A percentile compares a stretch with the other conserved stretches of the same genome.
Evolutionary conservation across 1,140 invertebrate species (phyloP).

Genomic region (Solenopsis invicta): DNA sequence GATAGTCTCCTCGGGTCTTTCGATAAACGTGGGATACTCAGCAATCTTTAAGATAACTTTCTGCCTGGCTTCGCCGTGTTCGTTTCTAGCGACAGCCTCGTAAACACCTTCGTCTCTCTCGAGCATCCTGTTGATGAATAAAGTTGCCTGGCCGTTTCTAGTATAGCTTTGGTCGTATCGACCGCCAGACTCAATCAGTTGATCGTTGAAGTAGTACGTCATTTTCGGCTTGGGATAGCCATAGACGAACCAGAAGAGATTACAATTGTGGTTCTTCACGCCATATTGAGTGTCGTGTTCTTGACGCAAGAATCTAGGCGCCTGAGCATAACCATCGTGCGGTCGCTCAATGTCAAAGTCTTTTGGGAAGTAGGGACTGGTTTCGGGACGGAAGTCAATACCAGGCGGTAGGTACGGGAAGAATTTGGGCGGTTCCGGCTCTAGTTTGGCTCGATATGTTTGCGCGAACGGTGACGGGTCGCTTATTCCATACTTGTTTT

Average conservation of each 20-base stretch:
- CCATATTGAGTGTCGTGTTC: slow-evolving; percentile 95
- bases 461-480: slow-evolving; percentile 96
- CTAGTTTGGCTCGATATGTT: slow-evolving; percentile 92
- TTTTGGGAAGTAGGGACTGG: slow-evolving; percentile 95
- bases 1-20: slow-evolving; percentile 93
- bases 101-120: slow-evolving; percentile 97
- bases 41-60: slow-evolving; percentile 94
- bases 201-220: slow-evolving; percentile 95
- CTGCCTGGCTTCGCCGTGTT: slow-evolving; percentile 96
- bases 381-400: slow-evolving; percentile 95
- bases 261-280: slow-evolving; percentile 94
- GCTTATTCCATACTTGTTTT: slow-evolving; percentile 98
- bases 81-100: slow-evolving; percentile 97
- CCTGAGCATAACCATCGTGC: slow-evolving; percentile 93
- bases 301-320: slow-evolving; percentile 94
- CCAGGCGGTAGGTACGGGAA: slow-evolving; percentile 93
- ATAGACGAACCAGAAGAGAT: slow-evolving; percentile 96
- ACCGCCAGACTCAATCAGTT: slow-evolving; percentile 93
- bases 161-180: slow-evolving; percentile 95
- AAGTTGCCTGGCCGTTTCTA: slow-evolving; percentile 94
- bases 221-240: slow-evolving; percentile 97
- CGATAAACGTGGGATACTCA: slow-evolving; percentile 96
- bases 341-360: slow-evolving; percentile 96
- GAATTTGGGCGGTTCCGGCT: slow-evolving; percentile 93
- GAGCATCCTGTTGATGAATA: slow-evolving; percentile 95